Conservation (phyloP, 2,113 vertebrate genomes). For the Xiphophorus maculatus region DNA sequence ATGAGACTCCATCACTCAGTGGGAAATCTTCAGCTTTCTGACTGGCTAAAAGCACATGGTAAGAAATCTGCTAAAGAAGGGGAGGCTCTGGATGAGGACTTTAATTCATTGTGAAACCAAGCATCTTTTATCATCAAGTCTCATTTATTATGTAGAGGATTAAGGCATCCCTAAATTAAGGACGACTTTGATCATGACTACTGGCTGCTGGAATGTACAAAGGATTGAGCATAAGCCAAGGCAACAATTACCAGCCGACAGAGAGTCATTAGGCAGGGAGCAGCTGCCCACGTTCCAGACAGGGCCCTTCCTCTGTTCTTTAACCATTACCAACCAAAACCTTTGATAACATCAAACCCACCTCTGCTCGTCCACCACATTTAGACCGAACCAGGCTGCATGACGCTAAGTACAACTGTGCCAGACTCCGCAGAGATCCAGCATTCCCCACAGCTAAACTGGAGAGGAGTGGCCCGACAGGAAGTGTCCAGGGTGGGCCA, state of each 20-base stretch:
- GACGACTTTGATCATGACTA: slow-evolving; percentile 73
- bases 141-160: slow-evolving; percentile 63
- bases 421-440: slow-evolving; percentile 43
- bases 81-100: slow-evolving; percentile 40
- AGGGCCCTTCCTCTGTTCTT: slow-evolving; percentile 6
- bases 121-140: slow-evolving; percentile 42
- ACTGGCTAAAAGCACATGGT: slow-evolving; percentile 32
- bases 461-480: slow-evolving; percentile 59
- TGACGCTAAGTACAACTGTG: slow-evolving; percentile 23
- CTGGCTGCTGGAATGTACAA: slow-evolving; percentile 62
- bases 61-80: slow-evolving; percentile 37
- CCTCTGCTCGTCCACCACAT: slow-evolving; percentile 34
- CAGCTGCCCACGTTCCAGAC: slow-evolving; percentile 52
- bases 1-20: slow-evolving; percentile 5
- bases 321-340: slow-evolving; percentile 30
- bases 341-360: slow-evolving; percentile 69
- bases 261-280: slow-evolving; percentile 61
- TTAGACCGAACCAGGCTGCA: slow-evolving; percentile 32
- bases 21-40: slow-evolving; percentile 29
- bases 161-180: slow-evolving; percentile 62
- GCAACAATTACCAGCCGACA: slow-evolving; percentile 67
- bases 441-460: slow-evolving; percentile 46
- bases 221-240: slow-evolving; percentile 62
- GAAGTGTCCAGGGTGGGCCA: slow-evolving; percentile 71
- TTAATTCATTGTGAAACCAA: slow-evolving; percentile 62